Base-by-base conservation (phyloP, 2,888 invertebrate genomes). In the Sinohyriopsis cumingii region DNA sequence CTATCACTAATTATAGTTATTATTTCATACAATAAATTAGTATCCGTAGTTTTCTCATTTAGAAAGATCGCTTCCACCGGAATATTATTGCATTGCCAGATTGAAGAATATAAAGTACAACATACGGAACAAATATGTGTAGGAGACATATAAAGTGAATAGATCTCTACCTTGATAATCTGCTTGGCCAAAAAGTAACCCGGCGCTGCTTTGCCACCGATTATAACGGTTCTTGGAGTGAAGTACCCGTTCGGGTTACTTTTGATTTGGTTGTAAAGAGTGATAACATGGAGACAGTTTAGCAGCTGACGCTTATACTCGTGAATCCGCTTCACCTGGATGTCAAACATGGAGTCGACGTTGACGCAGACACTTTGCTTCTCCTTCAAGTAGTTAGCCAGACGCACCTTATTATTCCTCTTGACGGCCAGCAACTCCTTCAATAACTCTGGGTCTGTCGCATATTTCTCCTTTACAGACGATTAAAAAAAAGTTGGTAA, bases 181-280 rank as follows among this genome's bases (percentile, higher is more conserved):
- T 97, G 96, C 91, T 99, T 99, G 71, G 99, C 99, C 84, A 95
- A 94, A 91, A 97, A 95, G 91, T 99, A 99, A 33, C 99, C 99
- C 0, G 99, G 99, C 0, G 99, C 98, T 2, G 98, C 98, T 92
- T 91, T 92, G 71, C 91, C 91, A 59, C 91, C 98, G 86, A 99
- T 94, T 96, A 99, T 97, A 53, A 99, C 93, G 0, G 99, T 99
- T 73, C 99, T 92, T 2, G 99, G 95, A 0, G 96, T 95, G 87
- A 97, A 92, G 67, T 93, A 69, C 92, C 33, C 94, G n/a, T 93
- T 92, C 7, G 98, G 98, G 90, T 99, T 94, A 82, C 94, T 94
- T 92, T 98, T 99, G 90, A 99, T 98, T 20, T 98, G 93, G 91
- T 99, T 99, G 92, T 98, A 99, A 88, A 98, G 86, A 0, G 96